These are phyloP conservation scores for Ophion costatus DNA, from an alignment of 2,888 invertebrate species.

Conservation along the genomic window DNA sequence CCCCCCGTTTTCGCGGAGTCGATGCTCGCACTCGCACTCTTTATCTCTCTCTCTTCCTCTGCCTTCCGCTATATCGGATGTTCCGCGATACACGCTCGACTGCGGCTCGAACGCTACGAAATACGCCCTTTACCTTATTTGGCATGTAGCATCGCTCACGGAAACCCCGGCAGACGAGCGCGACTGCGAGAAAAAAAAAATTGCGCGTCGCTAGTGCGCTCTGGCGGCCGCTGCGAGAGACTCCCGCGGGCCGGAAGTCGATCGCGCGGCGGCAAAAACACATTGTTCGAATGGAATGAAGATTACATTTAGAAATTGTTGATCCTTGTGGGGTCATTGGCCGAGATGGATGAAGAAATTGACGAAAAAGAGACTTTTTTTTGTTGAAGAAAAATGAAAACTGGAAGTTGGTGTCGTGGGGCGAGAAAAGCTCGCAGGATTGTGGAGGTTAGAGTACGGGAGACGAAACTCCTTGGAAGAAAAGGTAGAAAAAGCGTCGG, in stretches of 20 bases:
- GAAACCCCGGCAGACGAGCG: slow-evolving; percentile 39
- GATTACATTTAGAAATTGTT: too few species aligned
- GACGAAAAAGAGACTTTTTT: too few species aligned
- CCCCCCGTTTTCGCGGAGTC: slow-evolving; percentile 41
- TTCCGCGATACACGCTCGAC: slow-evolving; percentile 54
- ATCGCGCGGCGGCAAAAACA: not conserved
- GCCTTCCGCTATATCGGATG: not conserved
- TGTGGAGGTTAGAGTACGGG: too few species aligned
- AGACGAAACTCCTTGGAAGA: too few species aligned
- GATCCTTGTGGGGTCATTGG: too few species aligned
- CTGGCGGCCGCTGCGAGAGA: slow-evolving; percentile 25
- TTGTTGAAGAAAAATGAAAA: too few species aligned
- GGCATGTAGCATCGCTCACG: slow-evolving; percentile 65
- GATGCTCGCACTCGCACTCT: slow-evolving; percentile 3
- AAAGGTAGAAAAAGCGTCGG: too few species aligned
- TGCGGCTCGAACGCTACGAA: slow-evolving; percentile 59
- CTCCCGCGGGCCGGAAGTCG: not conserved
- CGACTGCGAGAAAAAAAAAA: slow-evolving; percentile 5
- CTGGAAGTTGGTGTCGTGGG: too few species aligned
- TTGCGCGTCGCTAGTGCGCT: not conserved
- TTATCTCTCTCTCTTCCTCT: not conserved
- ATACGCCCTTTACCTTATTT: slow-evolving; percentile 81
- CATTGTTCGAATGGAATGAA: too few species aligned
- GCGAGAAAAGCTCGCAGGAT: too few species aligned
- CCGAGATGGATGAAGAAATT: too few species aligned